phyloP scores from a whole-genome alignment of 2,888 invertebrate genomes.

The Dinocampus coccinellae region DNA sequence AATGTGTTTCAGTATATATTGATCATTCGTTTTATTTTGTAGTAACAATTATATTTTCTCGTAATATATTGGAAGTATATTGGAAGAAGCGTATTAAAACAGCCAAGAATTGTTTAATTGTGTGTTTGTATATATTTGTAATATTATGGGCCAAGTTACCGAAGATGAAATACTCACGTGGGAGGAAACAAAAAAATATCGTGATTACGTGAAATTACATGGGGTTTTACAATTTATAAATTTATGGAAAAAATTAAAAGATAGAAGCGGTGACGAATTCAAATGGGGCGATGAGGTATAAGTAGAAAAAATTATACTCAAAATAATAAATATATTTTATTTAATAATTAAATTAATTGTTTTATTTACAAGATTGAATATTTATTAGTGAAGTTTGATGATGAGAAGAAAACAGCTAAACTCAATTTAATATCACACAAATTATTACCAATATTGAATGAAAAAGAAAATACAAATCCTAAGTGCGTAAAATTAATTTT shows the following conservation, averaged over 20 bases:
- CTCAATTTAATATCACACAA: constrained; percentile 87
- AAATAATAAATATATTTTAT: neutral
- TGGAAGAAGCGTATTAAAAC: neutral
- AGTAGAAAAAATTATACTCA: neutral
- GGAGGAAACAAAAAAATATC: constrained; percentile 93
- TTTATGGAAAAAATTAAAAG: constrained; percentile 87
- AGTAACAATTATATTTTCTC: too few relatives aligned
- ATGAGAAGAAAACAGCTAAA: constrained; percentile 83
- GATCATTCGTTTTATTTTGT: neutral
- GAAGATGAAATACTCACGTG: constrained; percentile 95
- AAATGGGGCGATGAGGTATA: constrained; percentile 97
- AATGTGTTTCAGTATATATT: neutral
- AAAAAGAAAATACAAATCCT: constrained; percentile 83
- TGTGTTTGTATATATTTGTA: neutral
- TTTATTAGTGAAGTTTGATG: constrained; percentile 93
- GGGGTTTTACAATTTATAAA: constrained; percentile 97
- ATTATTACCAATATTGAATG: constrained; percentile 82
- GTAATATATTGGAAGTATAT: too few relatives aligned
- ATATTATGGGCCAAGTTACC: constrained; percentile 89
- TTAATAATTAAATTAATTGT: neutral
- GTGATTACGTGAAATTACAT: constrained; percentile 93
- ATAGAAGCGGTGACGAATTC: constrained; percentile 90
- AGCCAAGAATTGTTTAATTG: neutral
- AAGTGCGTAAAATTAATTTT: constrained; percentile 70
- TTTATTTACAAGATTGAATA: constrained; percentile 82